Percentiles rank a stretch among this genome's conserved stretches.
These are phyloP conservation scores for Rhadina sibilatrix DNA, from an alignment of 2,113 vertebrate genomes.

Conservation along the genomic window DNA sequence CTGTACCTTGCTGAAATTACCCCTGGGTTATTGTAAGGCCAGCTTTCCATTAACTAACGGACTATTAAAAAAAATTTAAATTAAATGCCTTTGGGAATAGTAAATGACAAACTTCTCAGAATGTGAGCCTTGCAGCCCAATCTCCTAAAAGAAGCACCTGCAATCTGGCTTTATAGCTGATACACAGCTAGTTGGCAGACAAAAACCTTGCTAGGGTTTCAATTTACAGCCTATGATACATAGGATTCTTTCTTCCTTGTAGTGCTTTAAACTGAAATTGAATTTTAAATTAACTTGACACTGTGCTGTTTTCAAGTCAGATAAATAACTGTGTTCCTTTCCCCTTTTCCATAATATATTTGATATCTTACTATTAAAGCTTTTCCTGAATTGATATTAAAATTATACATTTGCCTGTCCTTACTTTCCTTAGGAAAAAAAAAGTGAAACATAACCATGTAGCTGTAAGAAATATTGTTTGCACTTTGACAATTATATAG, in stretches of 20 bases:
- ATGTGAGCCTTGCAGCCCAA: background rate
- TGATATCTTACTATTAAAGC: constrained; percentile 12
- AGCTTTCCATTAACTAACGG: background rate
- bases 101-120: constrained; percentile 3
- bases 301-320: constrained; percentile 50
- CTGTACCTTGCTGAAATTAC: background rate
- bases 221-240: constrained; percentile 24
- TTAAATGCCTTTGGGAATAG: background rate
- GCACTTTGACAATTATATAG: background rate
- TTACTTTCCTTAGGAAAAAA: background rate
- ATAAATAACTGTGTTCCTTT: constrained; percentile 29
- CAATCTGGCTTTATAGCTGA: constrained; percentile 11
- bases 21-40: background rate
- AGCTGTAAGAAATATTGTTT: background rate
- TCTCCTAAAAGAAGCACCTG: constrained; percentile 18
- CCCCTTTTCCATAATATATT: background rate
- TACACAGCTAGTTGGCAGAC: background rate
- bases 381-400: constrained; percentile 17
- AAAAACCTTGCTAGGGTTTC: constrained; percentile 46
- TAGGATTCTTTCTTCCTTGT: constrained; percentile 17
- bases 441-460: background rate
- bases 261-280: constrained; percentile 56
- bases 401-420: background rate
- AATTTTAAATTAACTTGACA: constrained; percentile 66
- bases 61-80: background rate